phyloP scores from a whole-genome alignment of 2,797 vertebrate species.

The Crenichthys baileyi region DNA sequence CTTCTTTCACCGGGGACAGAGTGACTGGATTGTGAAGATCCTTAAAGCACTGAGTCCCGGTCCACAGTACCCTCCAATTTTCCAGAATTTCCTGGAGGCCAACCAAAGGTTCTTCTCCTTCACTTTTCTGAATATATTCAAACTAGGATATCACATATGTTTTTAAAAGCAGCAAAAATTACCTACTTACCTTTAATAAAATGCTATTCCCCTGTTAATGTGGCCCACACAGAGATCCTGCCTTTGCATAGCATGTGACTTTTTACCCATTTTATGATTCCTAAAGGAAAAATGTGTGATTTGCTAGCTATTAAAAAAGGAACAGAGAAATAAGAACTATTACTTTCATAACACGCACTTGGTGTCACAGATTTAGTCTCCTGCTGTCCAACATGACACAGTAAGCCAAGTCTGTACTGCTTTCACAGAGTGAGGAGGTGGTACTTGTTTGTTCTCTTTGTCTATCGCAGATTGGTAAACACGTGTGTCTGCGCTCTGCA shows the following conservation, averaged over 20 bases:
- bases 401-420: slow-evolving; percentile 45
- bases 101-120: neutral
- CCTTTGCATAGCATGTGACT: neutral
- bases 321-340: neutral
- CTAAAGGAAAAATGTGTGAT: slow-evolving; percentile 5
- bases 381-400: slow-evolving; percentile 35
- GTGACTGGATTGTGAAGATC: no score
- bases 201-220: neutral
- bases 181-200: neutral
- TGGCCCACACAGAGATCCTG: neutral
- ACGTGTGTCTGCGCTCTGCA: slow-evolving; percentile 69
- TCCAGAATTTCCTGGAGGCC: neutral
- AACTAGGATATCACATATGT: slow-evolving; percentile 3
- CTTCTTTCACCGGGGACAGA: no score
- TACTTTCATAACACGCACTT: slow-evolving; percentile 11
- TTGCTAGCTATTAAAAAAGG: neutral
- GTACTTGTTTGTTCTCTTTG: slow-evolving; percentile 69
- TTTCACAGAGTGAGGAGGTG: slow-evolving; percentile 49
- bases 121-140: neutral
- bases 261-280: slow-evolving; percentile 9
- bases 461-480: slow-evolving; percentile 75
- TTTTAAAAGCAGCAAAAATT: neutral
- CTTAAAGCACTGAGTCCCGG: no score
- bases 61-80: neutral
- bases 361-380: slow-evolving; percentile 27